Base-by-base conservation (phyloP, 2,797 vertebrate genomes). In the Galago senegalensis region DNA sequence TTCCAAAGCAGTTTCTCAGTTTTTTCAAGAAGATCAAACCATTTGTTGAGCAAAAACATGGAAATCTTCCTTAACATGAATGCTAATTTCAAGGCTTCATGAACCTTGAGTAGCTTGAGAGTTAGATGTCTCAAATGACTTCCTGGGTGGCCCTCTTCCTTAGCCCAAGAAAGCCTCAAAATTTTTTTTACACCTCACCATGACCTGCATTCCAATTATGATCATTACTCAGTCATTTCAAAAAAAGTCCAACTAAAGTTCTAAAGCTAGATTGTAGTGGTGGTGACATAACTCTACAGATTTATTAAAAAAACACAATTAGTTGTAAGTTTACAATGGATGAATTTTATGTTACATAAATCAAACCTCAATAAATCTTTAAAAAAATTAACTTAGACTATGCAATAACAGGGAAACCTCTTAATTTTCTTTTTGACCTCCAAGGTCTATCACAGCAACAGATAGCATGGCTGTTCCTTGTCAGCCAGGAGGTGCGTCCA, bases 1-100 rank as follows among this genome's bases (percentile, higher is more conserved):
- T 69, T 84, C 53, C 87, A 8, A 12, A 63, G 31, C 58, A 93
- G 53, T 21, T 87, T 89, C 58, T 97, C 31, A 49, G 65, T 61
- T 86, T 40, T 85, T 94, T 95, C 63, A 91, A 73, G 4, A 7
- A 95, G 9, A 37, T 86, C 29, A 61, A 37, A 61, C 53, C 58
- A 85, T 89, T 83, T 82, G 83, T 82, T 89, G 31, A 89, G 13
- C 61, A 97, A 94, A 98, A 95, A 97, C 94, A 93, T 93, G 91
- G 93, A 98, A 94, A 77, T 25, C 81, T 97, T 97, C 95, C 5
- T 63, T 94, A 97, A 98, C 97, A 97, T 63, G 98, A 97, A 97
- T 94, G 94, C 27, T 96, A 97, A 95, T 75, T 63, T 96, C 34
- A 91, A 67, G 37, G 37, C 34, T 79, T 92, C 77, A 43, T 13